phyloP scores from a whole-genome alignment of 2,113 vertebrate genomes.

The Brevimyrus niger region DNA sequence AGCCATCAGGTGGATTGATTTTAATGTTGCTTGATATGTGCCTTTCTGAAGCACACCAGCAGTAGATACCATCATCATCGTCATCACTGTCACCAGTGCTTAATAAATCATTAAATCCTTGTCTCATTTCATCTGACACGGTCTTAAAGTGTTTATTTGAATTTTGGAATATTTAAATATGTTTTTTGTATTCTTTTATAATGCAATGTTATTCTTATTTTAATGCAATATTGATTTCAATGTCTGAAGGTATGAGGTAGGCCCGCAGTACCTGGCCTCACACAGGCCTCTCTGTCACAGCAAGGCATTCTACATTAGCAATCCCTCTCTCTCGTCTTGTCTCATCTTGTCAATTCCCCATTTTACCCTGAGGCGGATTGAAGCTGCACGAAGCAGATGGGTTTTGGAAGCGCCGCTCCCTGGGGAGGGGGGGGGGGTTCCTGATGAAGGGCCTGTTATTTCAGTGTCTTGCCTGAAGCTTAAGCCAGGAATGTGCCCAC shows the following conservation, averaged over 20 bases:
- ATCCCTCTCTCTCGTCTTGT: not conserved
- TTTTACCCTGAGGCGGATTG: not conserved
- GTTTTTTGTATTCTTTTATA: not conserved
- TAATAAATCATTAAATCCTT: not conserved
- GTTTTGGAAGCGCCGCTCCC: not conserved
- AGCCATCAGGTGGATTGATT: not conserved
- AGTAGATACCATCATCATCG: not conserved
- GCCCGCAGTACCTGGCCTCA: not conserved
- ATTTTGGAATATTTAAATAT: not conserved
- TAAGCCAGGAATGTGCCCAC: not conserved
- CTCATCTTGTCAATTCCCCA: not conserved
- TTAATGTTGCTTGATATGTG: not conserved
- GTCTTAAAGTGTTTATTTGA: not conserved
- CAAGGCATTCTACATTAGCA: not conserved
- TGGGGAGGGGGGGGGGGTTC: not conserved
- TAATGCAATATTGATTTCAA: not conserved
- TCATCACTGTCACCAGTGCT: not conserved
- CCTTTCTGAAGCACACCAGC: not conserved
- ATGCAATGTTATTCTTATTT: not conserved
- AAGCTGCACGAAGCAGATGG: not conserved
- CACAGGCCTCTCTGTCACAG: not conserved
- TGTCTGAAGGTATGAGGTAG: not conserved
- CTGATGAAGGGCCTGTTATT: not conserved
- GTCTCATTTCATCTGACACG: not conserved
- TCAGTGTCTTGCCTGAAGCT: not conserved